Conservation (phyloP, 1,140 invertebrate species). For the Drosophila trapezifrons region DNA sequence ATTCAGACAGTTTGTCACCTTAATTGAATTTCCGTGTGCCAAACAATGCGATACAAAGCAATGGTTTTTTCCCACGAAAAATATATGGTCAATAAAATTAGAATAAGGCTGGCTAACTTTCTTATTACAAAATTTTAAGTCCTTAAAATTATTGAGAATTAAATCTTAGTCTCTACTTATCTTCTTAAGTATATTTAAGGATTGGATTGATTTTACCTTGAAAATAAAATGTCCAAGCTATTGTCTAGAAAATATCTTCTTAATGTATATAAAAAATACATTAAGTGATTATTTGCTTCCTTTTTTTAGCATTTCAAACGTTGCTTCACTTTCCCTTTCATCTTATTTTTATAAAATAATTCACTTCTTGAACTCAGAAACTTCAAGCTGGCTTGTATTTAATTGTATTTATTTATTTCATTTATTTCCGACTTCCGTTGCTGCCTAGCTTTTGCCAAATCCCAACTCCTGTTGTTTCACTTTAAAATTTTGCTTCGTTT, state of each 20-base stretch:
- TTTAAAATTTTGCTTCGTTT: not conserved
- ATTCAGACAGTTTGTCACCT: constrained; percentile 78
- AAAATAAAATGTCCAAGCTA: no score
- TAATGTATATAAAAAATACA: no score
- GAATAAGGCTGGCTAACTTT: no score
- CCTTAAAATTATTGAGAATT: not conserved
- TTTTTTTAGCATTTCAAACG: not conserved
- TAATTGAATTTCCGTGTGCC: constrained; percentile 73
- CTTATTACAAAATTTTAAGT: no score
- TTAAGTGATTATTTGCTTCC: not conserved
- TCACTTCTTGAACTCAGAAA: constrained; percentile 1
- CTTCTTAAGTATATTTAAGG: no score
- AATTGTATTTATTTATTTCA: constrained; percentile 16
- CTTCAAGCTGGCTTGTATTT: constrained; percentile 4
- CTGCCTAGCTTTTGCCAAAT: constrained; percentile 1
- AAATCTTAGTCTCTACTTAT: no score
- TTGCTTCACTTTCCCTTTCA: not conserved
- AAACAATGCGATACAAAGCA: not conserved
- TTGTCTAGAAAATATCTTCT: not conserved
- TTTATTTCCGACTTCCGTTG: not conserved
- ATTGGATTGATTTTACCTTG: not conserved
- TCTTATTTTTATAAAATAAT: not conserved
- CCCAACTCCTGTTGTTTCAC: not conserved
- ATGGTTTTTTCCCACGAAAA: not conserved
- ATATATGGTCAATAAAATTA: not conserved